Base-by-base conservation (phyloP, 64 coral and sea anemone species). In the Stichodactyla helianthus region DNA sequence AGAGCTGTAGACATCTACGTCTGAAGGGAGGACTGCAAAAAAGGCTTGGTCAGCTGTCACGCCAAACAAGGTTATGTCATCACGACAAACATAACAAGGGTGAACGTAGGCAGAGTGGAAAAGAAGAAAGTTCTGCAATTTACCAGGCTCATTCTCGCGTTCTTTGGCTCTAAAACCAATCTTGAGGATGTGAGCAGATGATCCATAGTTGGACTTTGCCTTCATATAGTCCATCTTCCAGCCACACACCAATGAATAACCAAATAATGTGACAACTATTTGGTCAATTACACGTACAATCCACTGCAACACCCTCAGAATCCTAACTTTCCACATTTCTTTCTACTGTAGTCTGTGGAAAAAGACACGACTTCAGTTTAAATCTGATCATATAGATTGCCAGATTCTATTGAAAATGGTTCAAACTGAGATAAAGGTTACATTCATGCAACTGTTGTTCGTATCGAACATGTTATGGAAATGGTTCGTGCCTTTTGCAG, bases 1-100 rank as follows among this genome's bases (percentile, higher is more conserved):
- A 22, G 84, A 86, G 50, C 84, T 86, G 63, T 65, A 86, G 2
- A 86, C 67, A 51, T 86, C 60, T 35, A 86, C 62, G 0, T 86
- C 84, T 86, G 59, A 12, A 0, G 84, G 62, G 50, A 86, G 23
- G 7, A 86, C 63, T 68, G 84, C 84, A 71, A 86, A 86, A 11
- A 68, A 86, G 2, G 84, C 84, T 10, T 5, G 10, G 35, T 86
- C 60, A 2, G 18, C 14, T 7, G 84, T 65, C 67, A 86, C 57
- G 6, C 84, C 84, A 20, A 71, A 22, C 84, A 86, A 50, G 54
- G 52, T 59, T 3, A 84, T 55, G 19, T 84, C 22, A 11, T 84
- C 82, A 20, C 27, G 13, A 7, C 7, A 15, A 4, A 84, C 52
- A 26, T 55, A 20, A 84, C 5, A 10, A 27, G 82, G 82, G 10